phyloP scores from a whole-genome alignment of 2,797 vertebrate species.

The Picus viridis region DNA sequence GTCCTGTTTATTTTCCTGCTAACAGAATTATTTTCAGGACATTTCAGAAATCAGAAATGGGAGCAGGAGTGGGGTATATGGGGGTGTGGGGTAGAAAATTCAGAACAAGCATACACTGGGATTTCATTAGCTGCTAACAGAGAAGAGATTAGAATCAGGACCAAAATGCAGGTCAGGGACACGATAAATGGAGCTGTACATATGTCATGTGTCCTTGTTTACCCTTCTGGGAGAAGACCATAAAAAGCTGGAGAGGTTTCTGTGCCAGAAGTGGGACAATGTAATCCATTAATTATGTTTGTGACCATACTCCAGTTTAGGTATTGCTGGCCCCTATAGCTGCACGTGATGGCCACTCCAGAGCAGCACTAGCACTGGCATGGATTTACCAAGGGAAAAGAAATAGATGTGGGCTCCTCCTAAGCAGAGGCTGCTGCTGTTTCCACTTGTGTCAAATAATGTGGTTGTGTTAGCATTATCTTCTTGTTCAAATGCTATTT shows the following conservation, averaged over 20 bases:
- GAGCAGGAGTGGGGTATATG: background rate
- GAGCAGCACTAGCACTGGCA: background rate
- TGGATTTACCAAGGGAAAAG: background rate
- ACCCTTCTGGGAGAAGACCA: background rate
- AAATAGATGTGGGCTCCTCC: background rate
- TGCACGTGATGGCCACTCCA: background rate
- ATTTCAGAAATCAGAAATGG: constrained; percentile 21
- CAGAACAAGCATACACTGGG: background rate
- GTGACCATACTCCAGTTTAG: background rate
- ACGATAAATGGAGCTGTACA: background rate
- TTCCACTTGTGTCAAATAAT: background rate
- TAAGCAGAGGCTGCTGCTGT: background rate
- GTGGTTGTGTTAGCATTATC: background rate
- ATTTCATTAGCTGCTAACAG: background rate
- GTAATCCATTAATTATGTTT: background rate
- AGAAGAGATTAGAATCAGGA: background rate
- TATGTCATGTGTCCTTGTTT: background rate
- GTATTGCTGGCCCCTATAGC: background rate
- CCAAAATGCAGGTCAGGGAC: background rate
- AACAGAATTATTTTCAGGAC: constrained; percentile 51
- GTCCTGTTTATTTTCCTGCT: constrained; percentile 65
- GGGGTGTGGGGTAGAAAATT: background rate
- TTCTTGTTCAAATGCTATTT: background rate
- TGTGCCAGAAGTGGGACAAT: background rate
- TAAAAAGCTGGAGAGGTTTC: background rate